phyloP scores from a whole-genome alignment of 92 coral and sea anemone species.

The Parazoanthus swiftii region DNA sequence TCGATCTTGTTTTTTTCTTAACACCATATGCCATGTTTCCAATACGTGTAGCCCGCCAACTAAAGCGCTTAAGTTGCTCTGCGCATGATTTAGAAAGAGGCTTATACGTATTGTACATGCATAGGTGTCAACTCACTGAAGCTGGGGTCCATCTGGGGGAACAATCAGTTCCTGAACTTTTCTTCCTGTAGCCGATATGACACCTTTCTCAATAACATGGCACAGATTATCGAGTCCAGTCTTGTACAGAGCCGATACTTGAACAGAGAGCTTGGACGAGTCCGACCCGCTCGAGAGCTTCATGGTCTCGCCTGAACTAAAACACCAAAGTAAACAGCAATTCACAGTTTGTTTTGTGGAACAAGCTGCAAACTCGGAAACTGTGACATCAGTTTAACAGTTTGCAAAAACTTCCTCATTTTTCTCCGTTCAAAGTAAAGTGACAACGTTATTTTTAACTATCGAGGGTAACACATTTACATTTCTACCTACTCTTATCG shows the following conservation, averaged over 20 bases:
- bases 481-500: no score
- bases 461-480: no score
- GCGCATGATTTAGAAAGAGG: no score
- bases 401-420: no score
- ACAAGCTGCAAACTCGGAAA: no score
- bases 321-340: background rate
- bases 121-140: conserved; percentile 57
- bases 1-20: no score
- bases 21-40: no score
- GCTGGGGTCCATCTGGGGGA: conserved; percentile 95
- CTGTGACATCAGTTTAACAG: no score
- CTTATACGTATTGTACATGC: background rate
- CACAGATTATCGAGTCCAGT: conserved; percentile 80
- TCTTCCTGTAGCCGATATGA: conserved; percentile 81
- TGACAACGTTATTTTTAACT: no score
- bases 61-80: no score
- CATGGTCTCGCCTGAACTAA: conserved; percentile 36
- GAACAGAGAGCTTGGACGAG: conserved; percentile 17
- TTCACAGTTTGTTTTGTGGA: background rate
- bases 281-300: background rate
- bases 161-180: conserved; percentile 65
- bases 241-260: conserved; percentile 74
- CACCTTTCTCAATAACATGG: conserved; percentile 64
- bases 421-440: no score
- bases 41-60: no score